phyloP scores from a whole-genome alignment of 2,797 vertebrate genomes.

The Enteromius radiatus region DNA sequence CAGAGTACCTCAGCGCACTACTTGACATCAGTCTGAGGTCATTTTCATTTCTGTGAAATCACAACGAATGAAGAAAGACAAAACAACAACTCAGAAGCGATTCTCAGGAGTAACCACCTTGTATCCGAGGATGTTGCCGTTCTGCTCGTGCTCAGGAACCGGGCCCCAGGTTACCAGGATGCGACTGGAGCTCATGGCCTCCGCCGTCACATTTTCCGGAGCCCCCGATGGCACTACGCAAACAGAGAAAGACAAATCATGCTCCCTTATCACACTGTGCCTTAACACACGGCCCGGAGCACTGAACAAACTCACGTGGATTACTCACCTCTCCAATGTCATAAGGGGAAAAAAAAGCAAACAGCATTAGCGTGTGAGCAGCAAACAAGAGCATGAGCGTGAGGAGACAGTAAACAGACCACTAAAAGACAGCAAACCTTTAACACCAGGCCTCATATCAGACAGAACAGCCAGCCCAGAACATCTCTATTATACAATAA shows the following conservation, averaged over 20 bases:
- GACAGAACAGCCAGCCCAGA: slow-evolving; percentile 21
- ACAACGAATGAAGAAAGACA: neutral
- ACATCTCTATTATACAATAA: slow-evolving; percentile 30
- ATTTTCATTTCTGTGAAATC: slow-evolving; percentile 1
- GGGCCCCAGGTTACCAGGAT: slow-evolving; percentile 90
- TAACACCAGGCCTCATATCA: slow-evolving; percentile 40
- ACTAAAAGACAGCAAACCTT: slow-evolving; percentile 44
- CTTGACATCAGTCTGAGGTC: neutral
- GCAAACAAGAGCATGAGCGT: neutral
- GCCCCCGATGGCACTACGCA: slow-evolving; percentile 88
- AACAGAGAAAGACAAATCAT: slow-evolving; percentile 40
- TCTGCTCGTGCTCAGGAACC: slow-evolving; percentile 85
- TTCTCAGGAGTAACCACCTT: slow-evolving; percentile 79
- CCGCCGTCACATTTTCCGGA: slow-evolving; percentile 87
- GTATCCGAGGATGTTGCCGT: slow-evolving; percentile 92
- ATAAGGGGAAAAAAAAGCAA: slow-evolving; percentile 27
- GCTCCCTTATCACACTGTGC: slow-evolving; percentile 31
- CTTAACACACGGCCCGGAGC: slow-evolving; percentile 29
- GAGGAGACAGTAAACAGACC: slow-evolving; percentile 28
- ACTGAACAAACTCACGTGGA: slow-evolving; percentile 25
- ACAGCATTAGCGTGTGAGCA: slow-evolving; percentile 21
- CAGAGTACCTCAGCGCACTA: neutral
- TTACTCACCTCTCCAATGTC: slow-evolving; percentile 34
- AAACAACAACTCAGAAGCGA: slow-evolving; percentile 13
- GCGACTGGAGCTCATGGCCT: slow-evolving; percentile 89